A percentile compares a stretch with the other conserved stretches of the same genome.
These are phyloP conservation scores for Chaetops frenatus DNA, from an alignment of 2,113 vertebrate genomes.

Conservation along the genomic window DNA sequence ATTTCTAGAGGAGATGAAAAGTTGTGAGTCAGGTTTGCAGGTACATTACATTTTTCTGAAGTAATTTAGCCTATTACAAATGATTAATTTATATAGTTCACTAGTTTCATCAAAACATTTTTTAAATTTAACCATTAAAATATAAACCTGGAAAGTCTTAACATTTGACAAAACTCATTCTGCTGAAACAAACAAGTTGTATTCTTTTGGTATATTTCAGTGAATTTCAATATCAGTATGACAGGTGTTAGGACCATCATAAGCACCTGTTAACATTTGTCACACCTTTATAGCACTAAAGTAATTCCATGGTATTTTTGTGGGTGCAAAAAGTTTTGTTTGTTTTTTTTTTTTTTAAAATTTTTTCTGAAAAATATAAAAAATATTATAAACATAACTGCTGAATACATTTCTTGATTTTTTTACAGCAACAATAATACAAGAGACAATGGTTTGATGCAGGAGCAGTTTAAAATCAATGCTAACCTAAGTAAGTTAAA, in stretches of 20 bases:
- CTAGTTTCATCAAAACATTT: neutral
- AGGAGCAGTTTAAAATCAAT: neutral
- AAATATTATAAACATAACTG: neutral
- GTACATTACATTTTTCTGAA: neutral
- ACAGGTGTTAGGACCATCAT: neutral
- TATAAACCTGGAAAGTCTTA: neutral
- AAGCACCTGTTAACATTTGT: accelerated
- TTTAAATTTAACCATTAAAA: neutral
- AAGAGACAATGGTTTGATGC: neutral
- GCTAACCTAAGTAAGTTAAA: neutral
- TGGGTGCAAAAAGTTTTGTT: neutral
- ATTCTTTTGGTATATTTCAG: neutral
- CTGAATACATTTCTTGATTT: neutral
- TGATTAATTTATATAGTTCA: neutral
- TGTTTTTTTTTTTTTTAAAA: too few species aligned
- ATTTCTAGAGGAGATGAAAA: neutral
- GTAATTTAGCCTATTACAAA: neutral
- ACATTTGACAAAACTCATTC: neutral
- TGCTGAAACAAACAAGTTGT: neutral
- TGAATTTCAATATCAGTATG: neutral
- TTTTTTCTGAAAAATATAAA: neutral
- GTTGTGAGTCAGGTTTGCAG: neutral
- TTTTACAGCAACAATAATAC: neutral
- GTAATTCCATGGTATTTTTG: neutral
- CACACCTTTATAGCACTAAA: neutral